Conservation (phyloP, 1,140 invertebrate species). For the Rhagoletis pomonella region DNA sequence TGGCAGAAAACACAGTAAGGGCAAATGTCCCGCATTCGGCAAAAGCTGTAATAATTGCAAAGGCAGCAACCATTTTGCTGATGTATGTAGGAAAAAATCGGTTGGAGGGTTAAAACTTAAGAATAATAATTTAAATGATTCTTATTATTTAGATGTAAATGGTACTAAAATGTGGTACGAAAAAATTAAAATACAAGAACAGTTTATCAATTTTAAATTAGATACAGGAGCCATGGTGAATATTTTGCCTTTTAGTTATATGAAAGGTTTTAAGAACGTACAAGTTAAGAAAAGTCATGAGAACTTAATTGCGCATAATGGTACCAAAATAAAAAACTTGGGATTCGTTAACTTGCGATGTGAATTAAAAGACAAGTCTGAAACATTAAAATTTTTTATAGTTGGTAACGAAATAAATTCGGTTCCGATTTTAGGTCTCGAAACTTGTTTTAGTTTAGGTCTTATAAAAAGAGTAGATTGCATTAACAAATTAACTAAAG, state of each 20-base stretch:
- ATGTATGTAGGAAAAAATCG: neutral
- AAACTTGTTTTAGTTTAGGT: neutral
- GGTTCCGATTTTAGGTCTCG: neutral
- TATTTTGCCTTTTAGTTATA: neutral
- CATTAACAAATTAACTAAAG: constrained; percentile 3
- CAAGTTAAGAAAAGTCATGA: neutral
- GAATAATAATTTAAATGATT: neutral
- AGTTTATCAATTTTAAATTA: constrained; percentile 34
- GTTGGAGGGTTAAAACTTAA: neutral
- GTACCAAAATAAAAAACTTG: neutral
- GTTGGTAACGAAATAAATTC: neutral
- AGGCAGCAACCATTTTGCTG: neutral
- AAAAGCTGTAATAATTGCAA: constrained; percentile 12
- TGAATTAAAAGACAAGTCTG: neutral
- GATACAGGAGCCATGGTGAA: constrained; percentile 22
- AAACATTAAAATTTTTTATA: constrained; percentile 10
- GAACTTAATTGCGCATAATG: neutral
- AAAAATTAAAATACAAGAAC: neutral
- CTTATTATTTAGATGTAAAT: neutral
- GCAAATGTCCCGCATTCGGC: constrained; percentile 22
- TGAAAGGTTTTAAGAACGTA: neutral
- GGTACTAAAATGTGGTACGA: neutral
- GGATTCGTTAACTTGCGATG: neutral
- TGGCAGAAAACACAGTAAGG: neutral
- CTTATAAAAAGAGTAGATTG: constrained; percentile 15